Base-by-base conservation (phyloP, 2,888 invertebrate species). In the Mesochorus sp. region DNA sequence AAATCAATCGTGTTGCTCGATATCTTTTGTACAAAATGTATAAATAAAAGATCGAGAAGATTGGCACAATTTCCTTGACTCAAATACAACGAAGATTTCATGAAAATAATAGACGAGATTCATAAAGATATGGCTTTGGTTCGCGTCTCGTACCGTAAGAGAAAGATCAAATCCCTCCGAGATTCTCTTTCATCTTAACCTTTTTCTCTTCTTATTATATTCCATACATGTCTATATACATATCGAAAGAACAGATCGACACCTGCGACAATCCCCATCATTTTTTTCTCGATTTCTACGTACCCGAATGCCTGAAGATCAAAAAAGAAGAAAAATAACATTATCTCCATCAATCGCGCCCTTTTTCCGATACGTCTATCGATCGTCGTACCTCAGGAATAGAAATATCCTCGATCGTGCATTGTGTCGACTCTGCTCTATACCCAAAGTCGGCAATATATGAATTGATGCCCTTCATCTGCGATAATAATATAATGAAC, bases 31-130 rank as follows among this genome's bases (percentile, higher is more conserved):
- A 28, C 8, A 26, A 3, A 47, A 5, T 5, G 12, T 37, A 37
- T 37, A 47, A 59, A 72, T 44, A 73, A 78, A 28, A 64, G 68
- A 68, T 68, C 39, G 72, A 49, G 28, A 62, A 72, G 62, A 68
- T 73, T 64, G 49, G 51, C 47, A 37, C n/a, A n/a, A n/a, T n/a
- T 76, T 47, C 57, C 39, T 67, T 67, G 72, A 77, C 72, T 73
- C 34, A 62, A 17, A 73, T 59, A 24, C 55, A 68, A 59, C 42
- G 68, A 42, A 42, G 42, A n/a, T n/a, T n/a, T 31, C 55, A 42
- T 6, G 12, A 51, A 37, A 73, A 71, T 61, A 68, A 78, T 62
- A 28, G 34, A 17, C 31, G 2, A 3, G 17, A 8, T 12, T 17
- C 39, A 42, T 42, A 31, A 17, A 24, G 31, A 19, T 53, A n/a